Evolutionary conservation across 2,113 vertebrate species (phyloP).

Genomic region (Istiophorus platypterus): DNA sequence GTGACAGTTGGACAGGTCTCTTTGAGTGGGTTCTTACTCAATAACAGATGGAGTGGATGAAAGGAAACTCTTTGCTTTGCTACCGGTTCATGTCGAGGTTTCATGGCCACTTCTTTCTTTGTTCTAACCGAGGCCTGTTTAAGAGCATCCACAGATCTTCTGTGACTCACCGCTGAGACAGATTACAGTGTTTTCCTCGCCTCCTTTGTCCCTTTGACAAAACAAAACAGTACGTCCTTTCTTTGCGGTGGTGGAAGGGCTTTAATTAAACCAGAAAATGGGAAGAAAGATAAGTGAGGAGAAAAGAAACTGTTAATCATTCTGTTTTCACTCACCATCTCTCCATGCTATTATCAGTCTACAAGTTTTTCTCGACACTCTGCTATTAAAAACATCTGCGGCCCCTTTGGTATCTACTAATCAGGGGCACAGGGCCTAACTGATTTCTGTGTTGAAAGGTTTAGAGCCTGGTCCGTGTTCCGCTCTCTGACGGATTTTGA

Average conservation of each 20-base stretch:
- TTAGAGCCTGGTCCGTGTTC: not conserved
- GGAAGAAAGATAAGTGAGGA: not conserved
- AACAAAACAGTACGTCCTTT: constrained; percentile 4
- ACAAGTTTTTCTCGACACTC: not conserved
- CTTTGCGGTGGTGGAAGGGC: not conserved
- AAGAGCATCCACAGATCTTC: constrained; percentile 8
- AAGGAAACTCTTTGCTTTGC: constrained; percentile 19
- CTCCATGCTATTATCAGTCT: not conserved
- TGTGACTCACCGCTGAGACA: constrained; percentile 6
- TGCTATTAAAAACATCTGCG: constrained; percentile 20
- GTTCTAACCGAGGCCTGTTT: not conserved
- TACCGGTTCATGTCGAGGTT: constrained; percentile 44
- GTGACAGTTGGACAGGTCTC: constrained; percentile 32
- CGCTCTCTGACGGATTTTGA: constrained; percentile 6
- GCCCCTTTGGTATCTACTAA: constrained; percentile 15
- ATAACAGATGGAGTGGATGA: constrained; percentile 38
- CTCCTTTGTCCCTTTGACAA: constrained; percentile 6
- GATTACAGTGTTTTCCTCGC: constrained; percentile 17
- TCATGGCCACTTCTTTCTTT: constrained; percentile 32
- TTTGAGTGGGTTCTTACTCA: constrained; percentile 2
- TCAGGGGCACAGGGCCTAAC: constrained; percentile 32
- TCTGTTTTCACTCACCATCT: not conserved
- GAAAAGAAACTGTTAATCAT: not conserved
- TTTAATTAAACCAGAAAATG: not conserved
- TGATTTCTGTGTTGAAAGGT: not conserved